These are phyloP conservation scores for Peromyscus californicus DNA, from an alignment of 2,113 vertebrate species.

Conservation along the genomic window DNA sequence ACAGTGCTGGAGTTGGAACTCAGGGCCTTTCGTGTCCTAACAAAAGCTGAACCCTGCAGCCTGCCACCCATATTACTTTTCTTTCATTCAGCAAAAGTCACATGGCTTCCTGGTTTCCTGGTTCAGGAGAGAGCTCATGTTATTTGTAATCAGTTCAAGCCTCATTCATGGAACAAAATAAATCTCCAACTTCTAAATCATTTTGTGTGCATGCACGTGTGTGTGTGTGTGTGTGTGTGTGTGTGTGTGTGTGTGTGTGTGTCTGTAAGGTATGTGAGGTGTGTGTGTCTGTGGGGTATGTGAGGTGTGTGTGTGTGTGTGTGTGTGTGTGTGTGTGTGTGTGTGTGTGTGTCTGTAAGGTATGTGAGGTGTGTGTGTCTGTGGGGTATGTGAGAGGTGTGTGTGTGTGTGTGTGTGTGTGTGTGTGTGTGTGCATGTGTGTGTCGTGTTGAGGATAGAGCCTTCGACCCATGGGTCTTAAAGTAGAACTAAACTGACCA, in stretches of 20 bases:
- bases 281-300: background rate
- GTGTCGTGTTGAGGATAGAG: background rate
- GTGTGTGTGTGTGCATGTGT: background rate
- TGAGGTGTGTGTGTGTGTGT: background rate
- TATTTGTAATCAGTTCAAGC: slow-evolving; percentile 1
- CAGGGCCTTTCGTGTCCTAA: too few species aligned
- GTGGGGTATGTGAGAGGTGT: background rate
- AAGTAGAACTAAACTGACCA: background rate
- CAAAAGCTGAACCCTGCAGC: background rate
- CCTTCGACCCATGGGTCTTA: background rate
- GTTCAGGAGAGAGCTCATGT: background rate
- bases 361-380: background rate
- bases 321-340: background rate
- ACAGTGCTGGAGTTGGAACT: background rate
- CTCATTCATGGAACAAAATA: background rate
- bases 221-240: background rate
- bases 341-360: background rate
- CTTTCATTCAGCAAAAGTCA: background rate
- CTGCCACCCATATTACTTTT: too few species aligned
- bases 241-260: background rate
- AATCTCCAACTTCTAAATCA: background rate
- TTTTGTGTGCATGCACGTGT: background rate
- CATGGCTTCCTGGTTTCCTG: background rate
- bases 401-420: background rate
- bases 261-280: background rate